phyloP scores from a whole-genome alignment of 2,113 vertebrate genomes.

The Pleuronectes platessa region DNA sequence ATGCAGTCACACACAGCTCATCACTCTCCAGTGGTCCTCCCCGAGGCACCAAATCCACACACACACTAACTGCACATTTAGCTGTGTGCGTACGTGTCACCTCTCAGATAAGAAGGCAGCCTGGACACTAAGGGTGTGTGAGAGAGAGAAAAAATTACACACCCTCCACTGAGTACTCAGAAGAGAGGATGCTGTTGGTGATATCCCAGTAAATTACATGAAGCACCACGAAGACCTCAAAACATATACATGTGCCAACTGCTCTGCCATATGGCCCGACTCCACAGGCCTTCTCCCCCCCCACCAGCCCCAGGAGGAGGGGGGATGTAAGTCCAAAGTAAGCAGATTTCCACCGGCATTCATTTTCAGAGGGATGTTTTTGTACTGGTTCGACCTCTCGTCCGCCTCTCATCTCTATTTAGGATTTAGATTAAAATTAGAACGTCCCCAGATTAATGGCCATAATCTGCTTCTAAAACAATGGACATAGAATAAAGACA shows the following conservation, averaged over 20 bases:
- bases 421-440: conserved; percentile 64
- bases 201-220: conserved; percentile 52
- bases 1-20: conserved; percentile 34
- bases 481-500: conserved; percentile 32
- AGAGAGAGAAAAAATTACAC: neutral
- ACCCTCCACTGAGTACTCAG: conserved; percentile 5
- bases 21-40: conserved; percentile 39
- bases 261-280: conserved; percentile 79
- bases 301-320: conserved; percentile 42
- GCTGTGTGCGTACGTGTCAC: conserved; percentile 42
- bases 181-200: conserved; percentile 36
- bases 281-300: conserved; percentile 51
- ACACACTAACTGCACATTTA: conserved; percentile 44
- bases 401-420: conserved; percentile 42
- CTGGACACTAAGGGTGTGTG: conserved; percentile 1
- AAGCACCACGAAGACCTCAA: conserved; percentile 53
- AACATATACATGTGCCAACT: conserved; percentile 75
- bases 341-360: conserved; percentile 73
- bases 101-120: conserved; percentile 39
- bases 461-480: conserved; percentile 68
- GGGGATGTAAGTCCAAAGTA: conserved; percentile 65
- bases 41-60: conserved; percentile 30
- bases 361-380: conserved; percentile 53
- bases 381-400: conserved; percentile 32
- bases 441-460: conserved; percentile 63